Conservation (phyloP, 2,888 invertebrate genomes). For the Caenorhabditis virilis region DNA sequence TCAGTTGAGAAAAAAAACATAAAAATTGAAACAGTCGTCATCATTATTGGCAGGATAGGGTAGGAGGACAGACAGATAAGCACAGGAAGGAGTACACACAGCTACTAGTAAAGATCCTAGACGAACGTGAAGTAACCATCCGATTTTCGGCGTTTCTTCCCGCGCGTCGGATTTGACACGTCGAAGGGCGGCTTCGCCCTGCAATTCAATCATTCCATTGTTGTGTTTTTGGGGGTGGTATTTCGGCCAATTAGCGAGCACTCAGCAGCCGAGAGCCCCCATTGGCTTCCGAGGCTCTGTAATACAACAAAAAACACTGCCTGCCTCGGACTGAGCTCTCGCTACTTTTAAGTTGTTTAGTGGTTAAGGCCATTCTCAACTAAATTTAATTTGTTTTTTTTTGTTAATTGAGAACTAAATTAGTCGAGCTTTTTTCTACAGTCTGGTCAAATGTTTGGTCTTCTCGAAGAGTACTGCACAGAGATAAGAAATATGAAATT, state of each 20-base stretch:
- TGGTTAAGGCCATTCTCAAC: too few relatives aligned
- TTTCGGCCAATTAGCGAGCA: conserved; percentile 34
- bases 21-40: too few relatives aligned
- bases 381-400: too few relatives aligned
- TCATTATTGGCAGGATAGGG: too few relatives aligned
- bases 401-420: too few relatives aligned
- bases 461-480: too few relatives aligned
- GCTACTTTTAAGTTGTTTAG: too few relatives aligned
- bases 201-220: conserved; percentile 39
- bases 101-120: conserved; percentile 42
- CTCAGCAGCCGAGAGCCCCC: conserved; percentile 45
- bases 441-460: too few relatives aligned
- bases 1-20: conserved; percentile 1
- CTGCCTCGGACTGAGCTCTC: too few relatives aligned
- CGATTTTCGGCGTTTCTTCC: conserved; percentile 68
- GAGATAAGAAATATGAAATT: too few relatives aligned
- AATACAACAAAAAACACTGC: conserved; percentile 34
- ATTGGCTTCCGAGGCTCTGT: conserved; percentile 48
- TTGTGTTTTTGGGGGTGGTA: conserved; percentile 7
- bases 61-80: conserved; percentile 29
- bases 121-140: conserved; percentile 70
- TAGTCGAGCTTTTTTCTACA: too few relatives aligned
- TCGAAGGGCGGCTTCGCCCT: conserved; percentile 67
- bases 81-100: conserved; percentile 15
- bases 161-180: conserved; percentile 65